A percentile compares a stretch with the other conserved stretches of the same genome.
Evolutionary conservation across 2,113 vertebrate genomes (phyloP).

Genomic region (Dasypus novemcinctus): DNA sequence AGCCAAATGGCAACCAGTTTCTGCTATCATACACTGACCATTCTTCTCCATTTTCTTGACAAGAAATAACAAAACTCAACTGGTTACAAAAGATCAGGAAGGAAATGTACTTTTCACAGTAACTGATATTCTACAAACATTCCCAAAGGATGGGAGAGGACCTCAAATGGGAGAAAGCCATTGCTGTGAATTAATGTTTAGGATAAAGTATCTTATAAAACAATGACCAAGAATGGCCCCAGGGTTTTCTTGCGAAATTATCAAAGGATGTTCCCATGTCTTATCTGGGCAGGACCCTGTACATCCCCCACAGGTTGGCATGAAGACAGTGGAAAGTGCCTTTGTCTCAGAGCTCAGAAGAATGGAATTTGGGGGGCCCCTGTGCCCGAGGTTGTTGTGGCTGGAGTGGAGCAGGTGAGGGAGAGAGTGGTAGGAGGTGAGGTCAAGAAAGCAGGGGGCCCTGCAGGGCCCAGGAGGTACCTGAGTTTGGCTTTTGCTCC

Average conservation of each 20-base stretch:
- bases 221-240: not conserved
- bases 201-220: not conserved
- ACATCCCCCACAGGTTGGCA: accelerated
- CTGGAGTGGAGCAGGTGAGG: not conserved
- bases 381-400: not conserved
- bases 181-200: not conserved
- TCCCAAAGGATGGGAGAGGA: not conserved
- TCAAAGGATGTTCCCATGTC: not conserved
- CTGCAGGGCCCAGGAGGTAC: not conserved
- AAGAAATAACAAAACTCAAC: not conserved
- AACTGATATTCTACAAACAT: conserved; percentile 67
- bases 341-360: not conserved
- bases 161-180: not conserved
- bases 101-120: conserved; percentile 24
- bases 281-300: not conserved
- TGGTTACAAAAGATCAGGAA: conserved; percentile 58
- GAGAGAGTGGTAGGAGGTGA: not conserved
- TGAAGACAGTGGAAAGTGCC: not conserved
- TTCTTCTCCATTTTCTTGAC: conserved; percentile 28
- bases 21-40: not conserved
- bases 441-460: not conserved
- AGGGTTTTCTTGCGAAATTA: not conserved
- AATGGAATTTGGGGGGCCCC: not conserved
- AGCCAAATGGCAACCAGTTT: not conserved
- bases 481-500: not conserved